Percentiles rank a stretch among this genome's conserved stretches.
These are phyloP conservation scores for Machaerirhynchus nigripectus DNA, from an alignment of 2,113 vertebrate species.

Conservation along the genomic window DNA sequence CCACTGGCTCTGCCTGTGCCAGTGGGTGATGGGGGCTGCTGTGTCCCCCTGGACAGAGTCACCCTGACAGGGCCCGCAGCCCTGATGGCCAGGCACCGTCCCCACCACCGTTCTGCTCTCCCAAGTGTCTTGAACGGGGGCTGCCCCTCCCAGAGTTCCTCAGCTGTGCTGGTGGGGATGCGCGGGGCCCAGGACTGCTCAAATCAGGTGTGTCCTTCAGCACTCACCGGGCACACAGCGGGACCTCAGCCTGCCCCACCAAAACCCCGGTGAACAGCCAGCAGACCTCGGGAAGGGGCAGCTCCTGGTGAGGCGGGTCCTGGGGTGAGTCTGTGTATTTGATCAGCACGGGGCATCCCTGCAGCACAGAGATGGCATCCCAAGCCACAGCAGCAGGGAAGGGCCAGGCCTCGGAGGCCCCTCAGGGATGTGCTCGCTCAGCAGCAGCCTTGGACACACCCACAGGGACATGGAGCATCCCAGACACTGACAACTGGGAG, in stretches of 20 bases:
- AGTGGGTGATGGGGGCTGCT: accelerated
- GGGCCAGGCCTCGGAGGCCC: not conserved
- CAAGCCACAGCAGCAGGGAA: not conserved
- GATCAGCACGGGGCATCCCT: not conserved
- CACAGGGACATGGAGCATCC: not conserved
- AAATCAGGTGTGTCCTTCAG: not conserved
- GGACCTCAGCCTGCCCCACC: not conserved
- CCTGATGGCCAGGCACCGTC: not conserved
- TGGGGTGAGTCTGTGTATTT: accelerated
- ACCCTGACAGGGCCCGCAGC: not conserved
- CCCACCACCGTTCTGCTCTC: not conserved
- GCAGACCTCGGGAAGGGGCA: not conserved
- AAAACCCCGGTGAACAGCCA: accelerated
- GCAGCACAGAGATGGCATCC: not conserved
- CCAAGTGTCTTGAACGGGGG: accelerated
- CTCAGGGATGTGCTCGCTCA: not conserved
- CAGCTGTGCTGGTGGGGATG: not conserved
- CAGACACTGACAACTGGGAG: not conserved
- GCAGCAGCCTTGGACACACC: not conserved
- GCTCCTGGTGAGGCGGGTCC: not conserved
- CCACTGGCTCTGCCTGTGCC: not conserved
- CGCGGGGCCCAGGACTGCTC: accelerated
- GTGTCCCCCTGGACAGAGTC: not conserved
- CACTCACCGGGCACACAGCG: not conserved
- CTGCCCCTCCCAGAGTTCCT: not conserved